Percentiles rank a stretch among this genome's conserved stretches.
Conservation (phyloP, 2,797 vertebrate genomes). For the Cyprinodon diabolis region DNA sequence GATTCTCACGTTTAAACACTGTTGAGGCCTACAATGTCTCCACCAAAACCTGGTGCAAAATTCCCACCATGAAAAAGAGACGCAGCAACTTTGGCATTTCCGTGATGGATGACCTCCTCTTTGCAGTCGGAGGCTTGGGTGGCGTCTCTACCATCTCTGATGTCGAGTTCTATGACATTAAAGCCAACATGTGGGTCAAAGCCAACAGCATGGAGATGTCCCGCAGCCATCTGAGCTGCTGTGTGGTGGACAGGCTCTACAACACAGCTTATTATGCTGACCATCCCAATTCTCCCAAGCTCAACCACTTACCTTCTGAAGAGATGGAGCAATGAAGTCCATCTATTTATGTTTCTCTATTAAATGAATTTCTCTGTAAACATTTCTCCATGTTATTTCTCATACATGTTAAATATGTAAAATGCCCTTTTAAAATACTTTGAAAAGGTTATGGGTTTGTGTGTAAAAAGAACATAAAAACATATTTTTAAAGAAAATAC, state of each 20-base stretch:
- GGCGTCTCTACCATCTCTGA: constrained; percentile 74
- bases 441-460: too few relatives aligned
- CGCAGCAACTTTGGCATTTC: constrained; percentile 89
- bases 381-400: too few relatives aligned
- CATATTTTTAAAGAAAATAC: too few relatives aligned
- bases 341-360: neutral
- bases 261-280: neutral
- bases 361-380: constrained; percentile 26
- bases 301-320: neutral
- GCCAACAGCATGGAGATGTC: constrained; percentile 76
- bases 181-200: constrained; percentile 73
- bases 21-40: constrained; percentile 81
- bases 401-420: too few relatives aligned
- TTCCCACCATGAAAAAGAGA: constrained; percentile 78
- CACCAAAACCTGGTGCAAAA: constrained; percentile 69
- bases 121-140: constrained; percentile 51
- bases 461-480: too few relatives aligned
- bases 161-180: constrained; percentile 78
- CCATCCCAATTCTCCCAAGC: neutral
- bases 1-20: constrained; percentile 73
- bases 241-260: constrained; percentile 58
- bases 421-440: too few relatives aligned
- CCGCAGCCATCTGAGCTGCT: constrained; percentile 87
- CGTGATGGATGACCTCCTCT: constrained; percentile 69
- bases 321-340: neutral